Evolutionary conservation across 2,888 invertebrate species (phyloP), one percentile per base, ranked within the genome.

Genomic region (Euplexia lucipara): DNA sequence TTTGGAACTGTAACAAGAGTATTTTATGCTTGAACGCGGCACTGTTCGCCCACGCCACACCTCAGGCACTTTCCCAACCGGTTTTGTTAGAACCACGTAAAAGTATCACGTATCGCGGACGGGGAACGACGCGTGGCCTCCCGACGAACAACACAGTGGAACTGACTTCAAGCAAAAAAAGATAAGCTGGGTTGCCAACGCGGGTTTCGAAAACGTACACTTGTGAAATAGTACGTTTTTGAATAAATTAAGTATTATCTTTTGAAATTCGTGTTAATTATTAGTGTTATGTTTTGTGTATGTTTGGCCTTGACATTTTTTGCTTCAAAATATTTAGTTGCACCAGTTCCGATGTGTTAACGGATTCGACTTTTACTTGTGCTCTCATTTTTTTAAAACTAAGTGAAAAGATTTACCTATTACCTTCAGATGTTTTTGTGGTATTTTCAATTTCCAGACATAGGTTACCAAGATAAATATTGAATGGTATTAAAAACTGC

Each of bases 11-110:
- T 75, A 75, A 79, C 78, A 57, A 78, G 73, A 78, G 79, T 81
- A 82, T 82, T 90, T 89, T 85, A 90, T 88, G 90, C 88, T 91
- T 89, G 90, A 90, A 88, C 87, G 91, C 91, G 84, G 88, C 90
- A 91, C 88, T 88, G 83, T 83, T 84, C 89, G 88, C 90, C 91
- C 88, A 90, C 92, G 92, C 92, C 93, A 90, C 93, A 92, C 94
- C 93, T 93, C 86, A 81, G 83, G 84, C 90, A 94, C 94, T 94
- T 94, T 93, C 92, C n/a, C 86, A 92, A 93, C 92, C 94, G 92
- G 94, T 92, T 93, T 88, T 81, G 83, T 86, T 84, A 86, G 87
- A 85, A 86, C 81, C 85, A 89, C 94, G 93, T 91, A 93, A 93
- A 93, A 93, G 93, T 94, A 90, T 82, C 82, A 84, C 84, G 81